These are phyloP conservation scores for Cygnus buccinator DNA, from an alignment of 2,113 vertebrate genomes.

Conservation along the genomic window DNA sequence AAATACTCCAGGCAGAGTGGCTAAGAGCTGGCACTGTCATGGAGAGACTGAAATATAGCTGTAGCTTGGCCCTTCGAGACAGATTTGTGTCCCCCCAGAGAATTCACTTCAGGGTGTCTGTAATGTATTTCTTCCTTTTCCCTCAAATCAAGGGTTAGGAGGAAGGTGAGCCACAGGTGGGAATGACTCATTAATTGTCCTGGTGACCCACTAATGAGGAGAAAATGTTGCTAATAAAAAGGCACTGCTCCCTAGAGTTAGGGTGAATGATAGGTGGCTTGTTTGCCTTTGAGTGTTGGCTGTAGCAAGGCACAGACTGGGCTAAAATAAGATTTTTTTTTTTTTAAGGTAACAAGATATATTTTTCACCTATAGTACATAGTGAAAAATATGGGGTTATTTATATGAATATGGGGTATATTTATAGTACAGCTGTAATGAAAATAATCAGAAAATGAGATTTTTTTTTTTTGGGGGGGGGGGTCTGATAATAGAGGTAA, in stretches of 20 bases:
- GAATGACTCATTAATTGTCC: background rate
- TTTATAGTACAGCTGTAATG: accelerated
- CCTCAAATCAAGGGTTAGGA: background rate
- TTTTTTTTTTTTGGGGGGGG: too few relatives aligned
- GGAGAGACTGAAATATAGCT: background rate
- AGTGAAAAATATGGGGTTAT: accelerated
- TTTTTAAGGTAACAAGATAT: background rate
- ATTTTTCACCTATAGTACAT: accelerated
- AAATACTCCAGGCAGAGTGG: background rate
- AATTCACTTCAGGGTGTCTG: background rate
- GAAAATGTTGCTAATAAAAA: background rate
- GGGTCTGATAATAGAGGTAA: accelerated
- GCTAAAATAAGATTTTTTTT: accelerated
- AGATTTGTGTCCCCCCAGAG: accelerated
- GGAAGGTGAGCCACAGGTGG: background rate
- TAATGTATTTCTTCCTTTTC: background rate
- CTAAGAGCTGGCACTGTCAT: background rate
- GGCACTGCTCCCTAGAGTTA: accelerated
- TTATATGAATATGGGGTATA: too few relatives aligned
- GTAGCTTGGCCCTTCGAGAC: background rate
- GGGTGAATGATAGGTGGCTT: accelerated
- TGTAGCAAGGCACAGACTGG: accelerated
- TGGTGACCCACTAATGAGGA: background rate
- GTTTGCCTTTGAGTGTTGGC: accelerated
- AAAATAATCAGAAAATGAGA: background rate